phyloP scores from a whole-genome alignment of 2,888 invertebrate genomes.

The Lepidonotus clava region DNA sequence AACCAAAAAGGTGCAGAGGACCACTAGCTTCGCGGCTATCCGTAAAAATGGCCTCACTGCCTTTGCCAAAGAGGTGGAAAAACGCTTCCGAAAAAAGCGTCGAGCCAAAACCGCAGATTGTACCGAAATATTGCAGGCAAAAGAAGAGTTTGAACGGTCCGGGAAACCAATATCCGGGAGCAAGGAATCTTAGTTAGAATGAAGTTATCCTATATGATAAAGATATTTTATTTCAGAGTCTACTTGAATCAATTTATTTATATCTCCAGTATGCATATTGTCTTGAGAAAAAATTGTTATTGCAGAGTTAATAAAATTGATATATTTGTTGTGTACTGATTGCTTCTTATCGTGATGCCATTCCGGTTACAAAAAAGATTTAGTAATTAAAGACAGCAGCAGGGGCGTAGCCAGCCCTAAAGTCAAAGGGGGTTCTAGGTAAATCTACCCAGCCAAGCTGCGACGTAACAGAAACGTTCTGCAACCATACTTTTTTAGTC shows the following conservation, averaged over 20 bases:
- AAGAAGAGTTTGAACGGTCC: constrained; percentile 27
- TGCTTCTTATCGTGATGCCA: too few relatives aligned
- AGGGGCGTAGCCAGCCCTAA: too few relatives aligned
- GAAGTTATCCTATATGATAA: not conserved
- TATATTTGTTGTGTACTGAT: constrained; percentile 31
- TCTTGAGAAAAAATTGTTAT: not conserved
- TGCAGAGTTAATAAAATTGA: constrained; percentile 5
- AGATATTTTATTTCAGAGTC: not conserved
- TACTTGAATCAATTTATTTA: not conserved
- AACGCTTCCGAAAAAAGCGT: constrained; percentile 53
- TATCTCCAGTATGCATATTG: constrained; percentile 11
- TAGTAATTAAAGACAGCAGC: too few relatives aligned
- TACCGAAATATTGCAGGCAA: constrained; percentile 40
- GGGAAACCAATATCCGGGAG: not conserved
- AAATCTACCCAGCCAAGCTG: too few relatives aligned
- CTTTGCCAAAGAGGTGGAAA: constrained; percentile 55
- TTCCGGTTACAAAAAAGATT: too few relatives aligned
- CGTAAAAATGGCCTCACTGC: constrained; percentile 53
- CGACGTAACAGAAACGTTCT: too few relatives aligned
- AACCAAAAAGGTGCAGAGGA: constrained; percentile 51
- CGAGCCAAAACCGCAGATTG: constrained; percentile 51
- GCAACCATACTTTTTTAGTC: too few relatives aligned
- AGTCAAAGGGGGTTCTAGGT: too few relatives aligned
- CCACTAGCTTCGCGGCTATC: constrained; percentile 53
- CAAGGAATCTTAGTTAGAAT: not conserved